Conservation (phyloP, 2,888 invertebrate genomes). For the Chirona hameri region DNA sequence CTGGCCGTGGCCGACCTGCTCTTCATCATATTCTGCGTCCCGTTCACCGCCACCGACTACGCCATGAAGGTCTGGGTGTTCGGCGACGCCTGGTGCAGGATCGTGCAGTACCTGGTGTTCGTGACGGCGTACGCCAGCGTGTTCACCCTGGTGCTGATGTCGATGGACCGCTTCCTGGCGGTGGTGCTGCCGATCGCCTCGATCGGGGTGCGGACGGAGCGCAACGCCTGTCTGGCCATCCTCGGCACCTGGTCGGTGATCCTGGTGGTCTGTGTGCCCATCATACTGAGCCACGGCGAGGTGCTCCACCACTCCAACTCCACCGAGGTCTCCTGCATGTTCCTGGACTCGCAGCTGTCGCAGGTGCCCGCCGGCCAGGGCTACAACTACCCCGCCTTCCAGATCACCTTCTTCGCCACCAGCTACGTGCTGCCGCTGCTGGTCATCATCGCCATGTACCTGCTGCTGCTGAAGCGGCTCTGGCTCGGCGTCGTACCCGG, state of each 20-base stretch:
- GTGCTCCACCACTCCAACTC: constrained; percentile 47
- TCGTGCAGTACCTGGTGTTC: constrained; percentile 84
- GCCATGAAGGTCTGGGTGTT: constrained; percentile 85
- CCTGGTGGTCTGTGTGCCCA: constrained; percentile 70
- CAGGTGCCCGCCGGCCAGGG: neutral
- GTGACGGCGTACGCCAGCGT: constrained; percentile 91
- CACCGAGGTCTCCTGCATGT: constrained; percentile 13
- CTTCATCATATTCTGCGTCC: constrained; percentile 57
- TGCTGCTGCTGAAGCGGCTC: constrained; percentile 80
- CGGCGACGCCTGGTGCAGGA: constrained; percentile 83
- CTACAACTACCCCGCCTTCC: constrained; percentile 42
- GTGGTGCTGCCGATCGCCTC: constrained; percentile 89
- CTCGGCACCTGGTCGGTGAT: constrained; percentile 76
- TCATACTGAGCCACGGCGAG: constrained; percentile 71
- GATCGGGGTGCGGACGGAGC: constrained; percentile 76
- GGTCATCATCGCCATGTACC: constrained; percentile 79
- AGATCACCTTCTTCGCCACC: constrained; percentile 79
- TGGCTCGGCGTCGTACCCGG: constrained; percentile 68
- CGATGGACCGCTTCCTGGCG: constrained; percentile 81
- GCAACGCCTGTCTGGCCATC: constrained; percentile 74
- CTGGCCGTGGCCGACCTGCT: constrained; percentile 52
- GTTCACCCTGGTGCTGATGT: constrained; percentile 90
- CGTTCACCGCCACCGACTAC: constrained; percentile 65
- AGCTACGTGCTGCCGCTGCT: constrained; percentile 84
- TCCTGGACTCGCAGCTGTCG: constrained; percentile 12